Evolutionary conservation across 2,797 vertebrate genomes (phyloP).

Genomic region (Mus caroli): DNA sequence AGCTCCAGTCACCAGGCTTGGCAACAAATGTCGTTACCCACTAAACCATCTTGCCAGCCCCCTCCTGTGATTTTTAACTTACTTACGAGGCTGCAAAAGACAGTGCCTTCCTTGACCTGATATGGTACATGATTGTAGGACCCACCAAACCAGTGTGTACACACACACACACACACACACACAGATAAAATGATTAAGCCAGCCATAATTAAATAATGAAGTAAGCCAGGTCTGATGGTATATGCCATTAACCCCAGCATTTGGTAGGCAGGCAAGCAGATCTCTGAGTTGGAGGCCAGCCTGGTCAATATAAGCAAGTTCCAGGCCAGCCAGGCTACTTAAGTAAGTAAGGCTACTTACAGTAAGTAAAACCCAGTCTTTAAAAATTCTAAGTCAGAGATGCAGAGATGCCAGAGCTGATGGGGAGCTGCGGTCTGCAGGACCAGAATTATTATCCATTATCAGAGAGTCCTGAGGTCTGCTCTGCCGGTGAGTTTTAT

Average conservation of each 20-base stretch:
- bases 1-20: neutral
- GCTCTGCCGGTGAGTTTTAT: neutral
- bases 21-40: neutral
- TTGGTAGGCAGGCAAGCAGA: neutral
- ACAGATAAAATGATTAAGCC: neutral
- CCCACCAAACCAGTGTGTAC: neutral
- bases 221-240: neutral
- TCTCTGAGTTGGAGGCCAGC: neutral
- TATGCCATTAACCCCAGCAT: neutral
- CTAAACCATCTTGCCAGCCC: neutral
- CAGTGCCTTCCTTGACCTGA: neutral
- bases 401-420: neutral
- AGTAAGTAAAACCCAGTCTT: neutral
- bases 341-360: neutral
- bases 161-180: neutral
- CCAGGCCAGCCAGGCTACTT: neutral
- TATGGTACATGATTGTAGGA: neutral
- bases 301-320: neutral
- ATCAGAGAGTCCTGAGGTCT: neutral
- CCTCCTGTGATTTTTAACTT: neutral
- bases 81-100: neutral
- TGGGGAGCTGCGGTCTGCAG: neutral
- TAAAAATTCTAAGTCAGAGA: neutral
- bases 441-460: neutral
- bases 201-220: neutral